Evolutionary conservation across 2,113 vertebrate genomes (phyloP).

Genomic region (Spheniscus mendiculus): DNA sequence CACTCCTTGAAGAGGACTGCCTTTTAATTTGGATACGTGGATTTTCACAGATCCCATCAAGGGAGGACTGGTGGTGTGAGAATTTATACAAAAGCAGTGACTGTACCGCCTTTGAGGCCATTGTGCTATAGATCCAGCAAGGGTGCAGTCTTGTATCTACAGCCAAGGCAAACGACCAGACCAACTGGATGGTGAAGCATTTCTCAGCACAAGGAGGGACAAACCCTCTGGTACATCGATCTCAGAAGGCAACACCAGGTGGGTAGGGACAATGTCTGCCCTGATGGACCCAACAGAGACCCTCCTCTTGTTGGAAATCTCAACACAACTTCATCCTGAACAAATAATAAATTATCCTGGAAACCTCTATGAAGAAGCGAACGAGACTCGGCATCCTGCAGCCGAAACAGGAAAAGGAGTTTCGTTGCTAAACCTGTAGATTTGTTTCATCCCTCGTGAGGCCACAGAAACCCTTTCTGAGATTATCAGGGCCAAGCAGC

Average conservation of each 20-base stretch:
- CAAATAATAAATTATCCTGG: not conserved
- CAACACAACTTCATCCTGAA: not conserved
- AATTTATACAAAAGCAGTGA: not conserved
- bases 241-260: accelerated
- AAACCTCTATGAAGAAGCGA: not conserved
- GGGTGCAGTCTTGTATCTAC: not conserved
- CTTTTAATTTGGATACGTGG: not conserved
- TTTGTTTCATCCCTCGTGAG: not conserved
- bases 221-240: not conserved
- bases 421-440: not conserved
- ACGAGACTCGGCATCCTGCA: not conserved
- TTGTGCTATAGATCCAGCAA: not conserved
- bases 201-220: not conserved
- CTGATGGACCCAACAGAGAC: not conserved
- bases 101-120: not conserved
- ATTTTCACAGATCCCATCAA: not conserved
- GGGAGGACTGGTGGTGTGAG: not conserved
- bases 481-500: not conserved
- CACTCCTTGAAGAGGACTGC: not conserved
- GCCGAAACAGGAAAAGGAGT: not conserved
- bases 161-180: not conserved
- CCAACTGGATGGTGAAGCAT: too few relatives aligned
- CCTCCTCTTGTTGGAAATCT: not conserved
- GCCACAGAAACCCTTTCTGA: not conserved
- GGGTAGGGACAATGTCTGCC: not conserved